phyloP scores from a whole-genome alignment of 1,140 invertebrate species.

The Sinonovacula constricta region DNA sequence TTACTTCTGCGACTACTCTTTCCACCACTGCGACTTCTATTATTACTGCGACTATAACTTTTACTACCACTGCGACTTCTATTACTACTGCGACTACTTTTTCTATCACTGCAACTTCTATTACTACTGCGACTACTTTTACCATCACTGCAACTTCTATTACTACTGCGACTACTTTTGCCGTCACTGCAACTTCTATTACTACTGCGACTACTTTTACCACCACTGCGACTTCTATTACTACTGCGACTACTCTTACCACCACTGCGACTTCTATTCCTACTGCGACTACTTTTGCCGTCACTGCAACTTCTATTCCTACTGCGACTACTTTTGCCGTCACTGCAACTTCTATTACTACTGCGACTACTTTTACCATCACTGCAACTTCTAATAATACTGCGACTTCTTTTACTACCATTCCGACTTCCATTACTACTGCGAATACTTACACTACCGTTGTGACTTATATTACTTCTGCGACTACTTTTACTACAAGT shows the following conservation, averaged over 20 bases:
- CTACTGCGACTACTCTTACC: conserved; percentile 15
- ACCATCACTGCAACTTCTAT: conserved; percentile 8
- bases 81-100: conserved; percentile 24
- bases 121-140: conserved; percentile 18
- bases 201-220: conserved; percentile 4
- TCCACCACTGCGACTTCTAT: conserved; percentile 7
- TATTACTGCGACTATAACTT: conserved; percentile 16
- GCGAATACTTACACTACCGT: background rate
- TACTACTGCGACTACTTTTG: conserved; percentile 17
- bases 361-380: conserved; percentile 5
- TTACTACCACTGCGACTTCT: conserved; percentile 9
- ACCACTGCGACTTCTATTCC: background rate
- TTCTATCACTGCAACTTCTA: conserved; percentile 17
- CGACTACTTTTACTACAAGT: conserved; percentile 11
- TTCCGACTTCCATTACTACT: background rate
- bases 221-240: conserved; percentile 10
- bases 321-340: background rate
- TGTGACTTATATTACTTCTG: background rate
- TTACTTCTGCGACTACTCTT: conserved; percentile 1
- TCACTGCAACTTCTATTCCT: conserved; percentile 6
- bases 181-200: conserved; percentile 2
- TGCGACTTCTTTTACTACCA: background rate
- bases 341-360: conserved; percentile 5
- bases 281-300: conserved; percentile 11
- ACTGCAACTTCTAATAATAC: conserved; percentile 11